A percentile compares a stretch with the other conserved stretches of the same genome.
Conservation (phyloP, 2,888 invertebrate genomes). For the Nymphalis c-album region DNA sequence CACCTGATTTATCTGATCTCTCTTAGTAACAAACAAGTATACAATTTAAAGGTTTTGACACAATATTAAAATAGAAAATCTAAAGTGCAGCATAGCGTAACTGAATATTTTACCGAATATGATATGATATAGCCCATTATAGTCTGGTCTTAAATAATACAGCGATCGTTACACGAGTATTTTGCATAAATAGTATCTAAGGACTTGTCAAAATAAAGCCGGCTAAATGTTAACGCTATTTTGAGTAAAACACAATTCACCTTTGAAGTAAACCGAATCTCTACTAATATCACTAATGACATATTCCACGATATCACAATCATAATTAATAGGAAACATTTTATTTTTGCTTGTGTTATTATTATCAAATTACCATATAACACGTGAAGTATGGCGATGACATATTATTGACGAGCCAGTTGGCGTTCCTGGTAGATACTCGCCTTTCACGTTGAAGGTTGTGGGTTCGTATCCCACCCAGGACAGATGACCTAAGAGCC, state of each 20-base stretch:
- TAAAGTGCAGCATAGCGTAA: constrained; percentile 26
- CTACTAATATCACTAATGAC: not conserved
- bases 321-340: too few species aligned
- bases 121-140: constrained; percentile 16
- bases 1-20: too few species aligned
- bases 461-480: too few species aligned
- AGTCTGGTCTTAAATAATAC: constrained; percentile 14
- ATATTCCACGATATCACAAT: too few species aligned
- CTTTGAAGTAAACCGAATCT: constrained; percentile 3
- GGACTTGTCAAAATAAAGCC: constrained; percentile 41
- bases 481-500: too few species aligned
- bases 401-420: too few species aligned
- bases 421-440: too few species aligned
- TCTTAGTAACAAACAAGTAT: constrained; percentile 4
- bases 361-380: too few species aligned
- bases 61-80: constrained; percentile 15
- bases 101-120: constrained; percentile 22
- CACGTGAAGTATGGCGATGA: too few species aligned
- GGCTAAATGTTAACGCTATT: constrained; percentile 5
- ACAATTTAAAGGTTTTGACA: not conserved
- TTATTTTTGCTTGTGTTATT: too few species aligned
- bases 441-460: too few species aligned
- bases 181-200: constrained; percentile 23
- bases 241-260: constrained; percentile 5
- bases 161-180: constrained; percentile 11